A percentile compares a stretch with the other conserved stretches of the same genome.
phyloP scores from a whole-genome alignment of 2,888 invertebrate species.

The Spialia ferax region DNA sequence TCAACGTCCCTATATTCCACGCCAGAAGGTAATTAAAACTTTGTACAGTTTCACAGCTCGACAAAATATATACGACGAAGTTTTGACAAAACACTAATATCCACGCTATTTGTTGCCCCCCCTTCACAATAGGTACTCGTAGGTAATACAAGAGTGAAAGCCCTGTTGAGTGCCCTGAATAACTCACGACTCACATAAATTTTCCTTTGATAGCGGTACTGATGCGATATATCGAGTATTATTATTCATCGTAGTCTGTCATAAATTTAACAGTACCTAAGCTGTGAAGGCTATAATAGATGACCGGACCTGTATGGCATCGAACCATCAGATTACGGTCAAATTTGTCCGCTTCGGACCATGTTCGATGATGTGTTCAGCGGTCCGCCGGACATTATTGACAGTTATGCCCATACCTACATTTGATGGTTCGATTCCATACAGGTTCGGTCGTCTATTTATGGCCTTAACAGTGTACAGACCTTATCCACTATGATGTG shows the following conservation, averaged over 20 bases:
- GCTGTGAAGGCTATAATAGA: too few relatives aligned
- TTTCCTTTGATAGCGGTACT: not conserved
- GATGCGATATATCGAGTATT: not conserved
- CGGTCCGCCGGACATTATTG: too few relatives aligned
- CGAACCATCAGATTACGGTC: too few relatives aligned
- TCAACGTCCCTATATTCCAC: constrained; percentile 11
- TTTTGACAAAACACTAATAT: constrained; percentile 15
- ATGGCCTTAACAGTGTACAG: too few relatives aligned
- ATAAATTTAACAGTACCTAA: constrained; percentile 1
- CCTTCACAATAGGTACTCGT: not conserved
- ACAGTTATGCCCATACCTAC: too few relatives aligned
- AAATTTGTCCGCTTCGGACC: too few relatives aligned
- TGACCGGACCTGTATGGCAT: too few relatives aligned
- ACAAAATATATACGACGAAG: not conserved
- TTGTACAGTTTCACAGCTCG: constrained; percentile 18
- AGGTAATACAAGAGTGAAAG: not conserved
- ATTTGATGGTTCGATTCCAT: too few relatives aligned
- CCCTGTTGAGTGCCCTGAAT: not conserved
- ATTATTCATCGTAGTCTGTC: constrained; percentile 9
- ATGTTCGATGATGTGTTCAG: too few relatives aligned
- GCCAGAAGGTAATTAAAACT: constrained; percentile 33
- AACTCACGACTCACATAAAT: not conserved
- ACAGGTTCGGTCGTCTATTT: too few relatives aligned
- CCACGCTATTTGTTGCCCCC: constrained; percentile 8
- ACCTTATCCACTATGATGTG: not conserved